Evolutionary conservation across 2,888 invertebrate species (phyloP), one percentile per base, ranked within the genome.

Genomic region (Parochlus steinenii): DNA sequence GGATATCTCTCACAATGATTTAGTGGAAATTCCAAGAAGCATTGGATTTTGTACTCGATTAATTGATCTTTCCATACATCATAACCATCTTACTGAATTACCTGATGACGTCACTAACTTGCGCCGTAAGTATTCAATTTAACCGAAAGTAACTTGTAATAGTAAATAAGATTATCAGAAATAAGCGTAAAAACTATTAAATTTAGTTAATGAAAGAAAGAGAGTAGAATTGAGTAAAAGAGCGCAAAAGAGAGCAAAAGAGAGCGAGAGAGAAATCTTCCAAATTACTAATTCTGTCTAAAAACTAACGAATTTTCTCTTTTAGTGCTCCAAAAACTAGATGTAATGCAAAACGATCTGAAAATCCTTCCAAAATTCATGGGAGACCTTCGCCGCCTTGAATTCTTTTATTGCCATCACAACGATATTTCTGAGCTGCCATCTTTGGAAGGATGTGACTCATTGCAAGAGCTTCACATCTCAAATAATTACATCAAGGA

Each of bases 1-100:
- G 85, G 80, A 86, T 61, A 56, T 83, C 46, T 81, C 83, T 22
- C 64, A 76, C 61, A 87, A 86, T 61, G 65, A 71, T 48, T 57
- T 90, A 58, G 63, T 63, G 43, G 59, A 55, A 40, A 55, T 92
- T 51, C 86, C 89, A 17, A 64, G 73, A 42, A 82, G 83, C 48
- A 71, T 89, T 64, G 85, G 85, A 43, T 86, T 79, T 59, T 59
- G 86, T 54, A 79, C 82, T 41, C 70, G 82, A 46, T 62, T 85
- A 53, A 70, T 69, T 38, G 70, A 74, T 50, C 59, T 86, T 43
- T 72, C 78, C 54, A 53, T 82, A 40, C 74, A 78, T 44, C 64
- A 79, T 59, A 86, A 86, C 58, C 65, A 71, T 54, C 62, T 86
- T 44, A 63, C 61, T 49, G 73, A 76, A 52, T 56, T 87, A 46